Evolutionary conservation across 2,888 invertebrate species (phyloP), one percentile per base, ranked within the genome.

Genomic region (Quadriops clusia): DNA sequence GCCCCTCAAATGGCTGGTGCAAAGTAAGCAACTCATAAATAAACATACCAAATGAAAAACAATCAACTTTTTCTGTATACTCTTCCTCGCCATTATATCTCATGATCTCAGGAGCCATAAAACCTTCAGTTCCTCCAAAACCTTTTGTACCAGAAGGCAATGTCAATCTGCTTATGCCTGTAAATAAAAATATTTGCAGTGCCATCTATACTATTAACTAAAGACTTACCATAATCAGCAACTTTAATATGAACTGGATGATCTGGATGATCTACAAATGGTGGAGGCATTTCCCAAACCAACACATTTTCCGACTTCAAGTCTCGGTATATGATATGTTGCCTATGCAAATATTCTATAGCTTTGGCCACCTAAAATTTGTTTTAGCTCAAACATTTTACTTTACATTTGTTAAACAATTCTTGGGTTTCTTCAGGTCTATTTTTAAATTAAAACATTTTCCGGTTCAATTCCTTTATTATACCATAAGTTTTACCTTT

Each of bases 51-150:
- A 93, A 97, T 0, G 97, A 97, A 62, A 97, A 98, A 44, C 94
- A 93, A 56, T 98, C 97, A 34, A 95, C 94, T 71, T 97, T 97
- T 53, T 95, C 94, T 0, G 94, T 97, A 47, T 98, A 98, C 47
- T 95, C 94, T 56, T 95, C 94, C 57, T 97, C 97, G 0, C 98
- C 98, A 56, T 95, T 97, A 60, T 91, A 94, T 26, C 90, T 72
- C 68, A 97, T 89, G 42, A 98, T 97, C 67, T 98, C 97, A 0
- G 97, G 98, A 2, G 97, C 98, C 89, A 98, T 98, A 58, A 95
- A 98, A 0, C 97, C 97, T 61, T 94, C 93, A 0, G 98, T 98
- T 2, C 98, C 97, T 1, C 95, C 97, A 63, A 95, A 97, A 0
- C 98, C 97, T 57, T 93, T 94, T 0, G 90, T 85, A 1, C 91